Base-by-base conservation (phyloP, 2,888 invertebrate species). In the Acleris holmiana region DNA sequence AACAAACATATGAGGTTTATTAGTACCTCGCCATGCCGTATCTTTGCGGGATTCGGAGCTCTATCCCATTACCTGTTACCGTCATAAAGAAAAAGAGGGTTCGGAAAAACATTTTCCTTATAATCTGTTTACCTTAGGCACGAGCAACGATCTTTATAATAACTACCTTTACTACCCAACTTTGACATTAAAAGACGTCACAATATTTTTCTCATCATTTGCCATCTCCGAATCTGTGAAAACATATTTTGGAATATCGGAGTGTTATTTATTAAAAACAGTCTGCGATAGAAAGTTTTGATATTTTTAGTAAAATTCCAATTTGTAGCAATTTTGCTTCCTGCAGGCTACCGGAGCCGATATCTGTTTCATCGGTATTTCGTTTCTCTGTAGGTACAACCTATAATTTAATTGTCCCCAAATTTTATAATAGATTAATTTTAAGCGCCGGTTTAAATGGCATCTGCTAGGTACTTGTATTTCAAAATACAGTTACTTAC, bases 61-160 rank as follows among this genome's bases (percentile, higher is more conserved):
- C 50, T 56, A 56, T 50, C 56, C 46, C 48, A 18, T 62, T 56
- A 50, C 62, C 46, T 63, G 35, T 63, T 46, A 57, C 23, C 51
- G 56, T 63, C 51, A 57, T 63, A 57, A 58, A 58, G 47, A 63
- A 57, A 23, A 57, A 58, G 51, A 57, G 57, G 51, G 63, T 63
- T 19, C 40, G 51, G 51, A 7, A 57, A 57, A 57, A 21, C 18
- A 62, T 51, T 62, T 50, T 35, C 50, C 35, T 21, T 8, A n/a
- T 40, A 54, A 13, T 17, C 35, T 35, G 35, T 35, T 35, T 35
- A 35, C 35, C 35, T 35, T 35, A 35, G 35, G 51, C 35, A 51
- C n/a, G 29, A 44, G 50, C 18, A 51, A 35, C 51, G 51, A 35
- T 51, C 25, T 10, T 13, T 18, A 35, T 51, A 35, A 35, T 35